Evolutionary conservation across 2,113 vertebrate genomes (phyloP), one percentile per base, ranked within the genome.

Genomic region (Motacilla alba): DNA sequence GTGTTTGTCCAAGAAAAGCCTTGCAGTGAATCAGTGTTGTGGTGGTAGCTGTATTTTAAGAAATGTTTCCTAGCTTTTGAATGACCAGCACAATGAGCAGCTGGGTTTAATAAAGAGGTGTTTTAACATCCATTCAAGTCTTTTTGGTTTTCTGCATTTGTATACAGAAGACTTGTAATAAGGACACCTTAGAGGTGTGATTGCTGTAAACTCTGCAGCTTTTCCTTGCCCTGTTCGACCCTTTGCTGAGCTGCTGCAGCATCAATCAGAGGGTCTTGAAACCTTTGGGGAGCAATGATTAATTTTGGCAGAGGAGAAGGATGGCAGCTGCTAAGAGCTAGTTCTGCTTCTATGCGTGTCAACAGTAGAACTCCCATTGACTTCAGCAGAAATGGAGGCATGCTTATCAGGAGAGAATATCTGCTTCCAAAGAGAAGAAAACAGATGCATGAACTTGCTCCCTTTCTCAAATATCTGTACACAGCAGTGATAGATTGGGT

Each of bases 1-100:
- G 14, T 84, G 60, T 95, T 95, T 97, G 88, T 94, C 88, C 88
- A 94, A 94, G 86, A 92, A 76, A 94, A 91, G 31, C 46, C 69
- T 82, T 79, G 60, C 90, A 60, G 73, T 94, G 92, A 96, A 90
- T 96, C 88, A 84, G 77, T 72, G 62, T 37, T 63, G 59, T 46
- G 26, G 18, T 64, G 30, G 76, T 82, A 56, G 55, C 21, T 52
- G 26, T 13, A 78, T 89, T 72, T 52, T 47, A 84, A 92, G 80
- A 72, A 85, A 90, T 68, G 24, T 66, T 68, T 62, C 39, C 53
- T 53, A 26, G 66, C 37, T 83, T 84, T 92, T 64, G 56, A 74
- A 7, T 46, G 31, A 93, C 53, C 58, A 62, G 66, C 2, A 3
- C 69, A 85, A 60, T 39, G 74, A 82, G 58, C 68, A 94, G 44